Evolutionary conservation across 92 coral and sea anemone genomes (phyloP).

Genomic region (Epizoanthus fatuus): DNA sequence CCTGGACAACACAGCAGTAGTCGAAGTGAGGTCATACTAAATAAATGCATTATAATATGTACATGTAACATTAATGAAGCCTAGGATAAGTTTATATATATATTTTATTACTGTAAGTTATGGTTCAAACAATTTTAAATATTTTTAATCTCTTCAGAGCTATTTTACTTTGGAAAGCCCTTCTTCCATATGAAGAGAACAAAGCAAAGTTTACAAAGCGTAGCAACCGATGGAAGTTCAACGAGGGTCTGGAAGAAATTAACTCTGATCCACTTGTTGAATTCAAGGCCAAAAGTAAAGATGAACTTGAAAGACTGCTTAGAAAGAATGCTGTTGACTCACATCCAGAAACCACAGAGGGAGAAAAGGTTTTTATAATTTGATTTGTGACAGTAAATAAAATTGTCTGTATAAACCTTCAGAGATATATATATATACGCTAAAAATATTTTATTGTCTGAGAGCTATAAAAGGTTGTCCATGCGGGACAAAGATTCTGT

Average conservation of each 20-base stretch:
- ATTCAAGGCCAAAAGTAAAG: background rate
- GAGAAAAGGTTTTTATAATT: background rate
- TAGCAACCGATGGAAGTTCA: conserved; percentile 1
- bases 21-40: too few species aligned
- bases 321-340: background rate
- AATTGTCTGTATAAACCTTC: too few species aligned
- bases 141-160: background rate
- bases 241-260: background rate
- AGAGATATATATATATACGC: too few species aligned
- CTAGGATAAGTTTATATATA: too few species aligned
- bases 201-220: background rate
- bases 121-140: background rate
- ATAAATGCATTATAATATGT: too few species aligned
- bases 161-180: background rate
- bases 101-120: background rate
- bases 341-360: background rate
- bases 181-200: conserved; percentile 7
- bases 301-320: background rate
- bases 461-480: too few species aligned
- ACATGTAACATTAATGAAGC: too few species aligned
- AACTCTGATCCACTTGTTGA: background rate
- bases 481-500: too few species aligned
- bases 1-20: too few species aligned
- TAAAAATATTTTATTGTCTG: too few species aligned
- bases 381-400: too few species aligned